Evolutionary conservation across 2,797 vertebrate species (phyloP).

Genomic region (Phoeniculus purpureus): DNA sequence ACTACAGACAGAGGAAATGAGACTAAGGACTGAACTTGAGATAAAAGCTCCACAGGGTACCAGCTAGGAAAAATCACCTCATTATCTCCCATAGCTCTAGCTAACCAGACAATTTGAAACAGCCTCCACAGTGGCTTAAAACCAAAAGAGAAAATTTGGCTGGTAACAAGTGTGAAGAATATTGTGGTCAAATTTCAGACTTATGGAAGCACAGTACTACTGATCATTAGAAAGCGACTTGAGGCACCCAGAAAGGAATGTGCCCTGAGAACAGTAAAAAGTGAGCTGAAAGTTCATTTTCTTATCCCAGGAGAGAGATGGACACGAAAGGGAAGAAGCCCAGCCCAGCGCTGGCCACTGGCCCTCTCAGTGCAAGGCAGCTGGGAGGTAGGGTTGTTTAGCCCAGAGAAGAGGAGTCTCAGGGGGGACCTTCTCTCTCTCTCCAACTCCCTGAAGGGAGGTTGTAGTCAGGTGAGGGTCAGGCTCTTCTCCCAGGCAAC

Average conservation of each 20-base stretch:
- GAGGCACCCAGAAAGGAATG: not conserved
- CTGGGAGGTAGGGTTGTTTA: too few species aligned
- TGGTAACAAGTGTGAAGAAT: rapidly evolving
- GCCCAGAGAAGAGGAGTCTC: too few species aligned
- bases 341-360: not conserved
- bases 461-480: too few species aligned
- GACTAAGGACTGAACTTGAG: not conserved
- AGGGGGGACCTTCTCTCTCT: too few species aligned
- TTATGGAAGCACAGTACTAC: not conserved
- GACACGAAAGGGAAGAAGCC: not conserved
- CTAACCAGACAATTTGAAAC: not conserved
- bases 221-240: not conserved
- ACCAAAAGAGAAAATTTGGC: not conserved
- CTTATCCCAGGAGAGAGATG: not conserved
- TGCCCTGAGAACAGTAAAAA: not conserved
- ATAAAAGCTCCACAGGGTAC: not conserved
- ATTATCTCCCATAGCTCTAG: not conserved
- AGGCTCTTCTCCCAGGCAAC: too few species aligned
- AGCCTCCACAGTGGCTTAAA: not conserved
- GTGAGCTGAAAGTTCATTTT: not conserved
- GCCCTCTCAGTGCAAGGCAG: rapidly evolving
- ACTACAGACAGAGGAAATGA: not conserved
- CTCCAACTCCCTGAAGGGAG: too few species aligned
- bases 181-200: not conserved
- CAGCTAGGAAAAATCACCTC: not conserved